phyloP scores from a whole-genome alignment of 1,140 invertebrate genomes.

The Campoletis sonorensis region DNA sequence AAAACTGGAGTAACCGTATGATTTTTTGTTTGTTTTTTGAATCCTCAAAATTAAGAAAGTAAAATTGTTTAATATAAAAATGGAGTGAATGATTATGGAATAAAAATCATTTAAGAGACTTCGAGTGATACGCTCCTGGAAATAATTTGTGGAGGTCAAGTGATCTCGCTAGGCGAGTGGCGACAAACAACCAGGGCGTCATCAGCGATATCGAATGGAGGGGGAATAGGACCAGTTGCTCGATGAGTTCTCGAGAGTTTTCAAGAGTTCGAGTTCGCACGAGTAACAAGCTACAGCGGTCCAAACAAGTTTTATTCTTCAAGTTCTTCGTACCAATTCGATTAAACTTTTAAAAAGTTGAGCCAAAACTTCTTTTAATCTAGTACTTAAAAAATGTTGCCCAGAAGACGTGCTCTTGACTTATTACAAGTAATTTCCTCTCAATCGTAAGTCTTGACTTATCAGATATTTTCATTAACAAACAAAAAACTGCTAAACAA shows the following conservation, averaged over 20 bases:
- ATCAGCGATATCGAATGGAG: constrained; percentile 15
- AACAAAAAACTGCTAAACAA: background rate
- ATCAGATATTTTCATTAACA: background rate
- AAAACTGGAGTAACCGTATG: too few species aligned
- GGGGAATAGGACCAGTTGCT: constrained; percentile 53
- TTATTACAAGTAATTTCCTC: constrained; percentile 71
- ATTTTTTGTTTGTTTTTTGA: too few species aligned
- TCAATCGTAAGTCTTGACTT: constrained; percentile 71
- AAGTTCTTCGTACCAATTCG: constrained; percentile 40
- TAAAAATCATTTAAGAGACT: background rate
- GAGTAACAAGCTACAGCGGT: constrained; percentile 16
- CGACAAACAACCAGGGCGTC: constrained; percentile 24
- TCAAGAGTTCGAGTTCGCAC: constrained; percentile 15
- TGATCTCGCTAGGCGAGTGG: background rate
- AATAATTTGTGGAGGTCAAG: background rate
- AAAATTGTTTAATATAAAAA: background rate
- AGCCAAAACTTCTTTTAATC: background rate
- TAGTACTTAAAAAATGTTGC: constrained; percentile 62
- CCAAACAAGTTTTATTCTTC: constrained; percentile 34
- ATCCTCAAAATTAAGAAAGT: too few species aligned
- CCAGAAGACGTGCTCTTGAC: constrained; percentile 71
- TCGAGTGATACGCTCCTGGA: constrained; percentile 32
- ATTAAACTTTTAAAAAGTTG: constrained; percentile 24
- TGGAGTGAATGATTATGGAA: background rate
- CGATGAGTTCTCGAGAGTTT: constrained; percentile 53